phyloP scores from a whole-genome alignment of 2,888 invertebrate species.

The Dryadula phaetusa region DNA sequence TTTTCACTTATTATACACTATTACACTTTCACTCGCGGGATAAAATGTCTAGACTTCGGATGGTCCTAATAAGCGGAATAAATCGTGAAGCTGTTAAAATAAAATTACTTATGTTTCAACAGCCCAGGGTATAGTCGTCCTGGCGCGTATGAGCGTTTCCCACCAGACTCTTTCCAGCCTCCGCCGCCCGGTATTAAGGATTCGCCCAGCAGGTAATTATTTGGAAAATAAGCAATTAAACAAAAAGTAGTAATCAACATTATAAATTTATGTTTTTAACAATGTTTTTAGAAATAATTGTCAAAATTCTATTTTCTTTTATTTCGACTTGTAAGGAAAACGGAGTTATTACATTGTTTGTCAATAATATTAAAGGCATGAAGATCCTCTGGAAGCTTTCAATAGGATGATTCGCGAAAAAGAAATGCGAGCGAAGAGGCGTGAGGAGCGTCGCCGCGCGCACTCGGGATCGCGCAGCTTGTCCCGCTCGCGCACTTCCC shows the following conservation, averaged over 20 bases:
- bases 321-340: neutral
- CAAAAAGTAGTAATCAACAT: too few species aligned
- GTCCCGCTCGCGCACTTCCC: conserved; percentile 60
- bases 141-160: conserved; percentile 60
- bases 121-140: conserved; percentile 49
- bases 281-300: too few species aligned
- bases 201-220: conserved; percentile 83
- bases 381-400: conserved; percentile 94
- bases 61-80: too few species aligned
- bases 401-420: conserved; percentile 94
- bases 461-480: conserved; percentile 55
- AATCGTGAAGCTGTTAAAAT: too few species aligned
- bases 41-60: too few species aligned
- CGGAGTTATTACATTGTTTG: neutral
- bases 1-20: too few species aligned
- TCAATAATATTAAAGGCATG: conserved; percentile 81
- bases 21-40: too few species aligned
- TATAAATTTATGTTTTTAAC: too few species aligned
- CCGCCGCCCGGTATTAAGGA: conserved; percentile 85
- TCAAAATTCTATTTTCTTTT: too few species aligned
- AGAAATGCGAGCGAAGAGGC: conserved; percentile 88
- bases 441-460: conserved; percentile 84
- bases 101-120: conserved; percentile 15
- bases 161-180: conserved; percentile 77
- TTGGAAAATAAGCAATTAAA: neutral